Base-by-base conservation (phyloP, 2,113 vertebrate species). In the Campylorhamphus procurvoides region DNA sequence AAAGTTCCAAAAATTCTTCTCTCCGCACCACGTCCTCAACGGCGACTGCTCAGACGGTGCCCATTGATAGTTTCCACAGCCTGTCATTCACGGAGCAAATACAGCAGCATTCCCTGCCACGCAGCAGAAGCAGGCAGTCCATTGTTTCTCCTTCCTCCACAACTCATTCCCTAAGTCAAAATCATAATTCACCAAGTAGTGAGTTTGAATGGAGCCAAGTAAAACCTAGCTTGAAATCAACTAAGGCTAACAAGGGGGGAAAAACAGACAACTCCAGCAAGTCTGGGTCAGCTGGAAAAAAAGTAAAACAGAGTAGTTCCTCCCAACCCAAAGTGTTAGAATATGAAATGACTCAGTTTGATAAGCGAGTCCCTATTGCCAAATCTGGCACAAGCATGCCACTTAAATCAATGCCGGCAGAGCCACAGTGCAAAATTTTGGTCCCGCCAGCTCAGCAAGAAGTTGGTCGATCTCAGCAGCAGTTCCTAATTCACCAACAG, bases 281-380 rank as follows among this genome's bases (percentile, higher is more conserved):
- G 97, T 98, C 98, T 37, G 98, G 97, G 27, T 98, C 98, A n/a
- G 98, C 98, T 79, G 99, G 99, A 25, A 99, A 98, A 94, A 99
- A 99, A 94, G 96, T 79, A 10, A 99, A 99, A 53, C 99, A 98
- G 93, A 98, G 95, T 31, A 96, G 96, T 62, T 98, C 98, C 39
- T 97, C 96, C 58, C 99, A 99, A 68, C 97, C 98, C 49, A 99
- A 99, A 97, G 99, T 99, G 90, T 95, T 99, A 86, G 99, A 99
- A 95, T 99, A 99, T 18, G 99, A 99, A 96, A 99, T 99, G 99
- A 99, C 99, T 90, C 99, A 99, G 96, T 99, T 99, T 53, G 99
- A 99, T 96, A 99, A 99, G 79, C 98, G 98, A 94, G 98, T 98
- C 24, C 98, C 98, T 18, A 59, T 98, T 68, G 98, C 98, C 97